phyloP scores from a whole-genome alignment of 2,888 invertebrate genomes.

The Scaptomyza polygonia region DNA sequence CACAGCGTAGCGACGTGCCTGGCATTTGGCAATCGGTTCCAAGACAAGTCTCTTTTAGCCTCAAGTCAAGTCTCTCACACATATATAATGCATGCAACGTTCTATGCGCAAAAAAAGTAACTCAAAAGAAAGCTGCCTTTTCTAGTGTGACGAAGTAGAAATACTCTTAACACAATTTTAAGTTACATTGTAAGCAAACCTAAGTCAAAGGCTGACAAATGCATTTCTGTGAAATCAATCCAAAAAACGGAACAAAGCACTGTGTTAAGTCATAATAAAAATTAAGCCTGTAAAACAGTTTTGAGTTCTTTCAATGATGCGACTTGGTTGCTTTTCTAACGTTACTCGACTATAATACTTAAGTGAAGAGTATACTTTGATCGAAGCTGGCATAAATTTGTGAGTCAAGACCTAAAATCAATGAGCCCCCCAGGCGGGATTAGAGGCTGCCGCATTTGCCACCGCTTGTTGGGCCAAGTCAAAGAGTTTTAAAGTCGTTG shows the following conservation, averaged over 20 bases:
- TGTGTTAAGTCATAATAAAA: background rate
- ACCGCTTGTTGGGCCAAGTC: slow-evolving; percentile 34
- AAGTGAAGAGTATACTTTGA: slow-evolving; percentile 31
- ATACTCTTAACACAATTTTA: slow-evolving; percentile 28
- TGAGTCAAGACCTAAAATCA: slow-evolving; percentile 45
- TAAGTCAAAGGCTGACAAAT: background rate
- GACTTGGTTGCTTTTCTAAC: background rate
- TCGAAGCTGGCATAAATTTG: slow-evolving; percentile 62
- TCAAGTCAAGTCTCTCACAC: slow-evolving; percentile 30
- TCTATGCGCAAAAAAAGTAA: slow-evolving; percentile 41
- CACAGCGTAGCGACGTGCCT: slow-evolving; percentile 61
- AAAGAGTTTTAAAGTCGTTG: slow-evolving; percentile 37
- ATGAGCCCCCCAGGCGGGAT: slow-evolving; percentile 61
- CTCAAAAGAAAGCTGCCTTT: slow-evolving; percentile 14
- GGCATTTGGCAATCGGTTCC: slow-evolving; percentile 61
- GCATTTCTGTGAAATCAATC: background rate
- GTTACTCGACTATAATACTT: slow-evolving; percentile 1
- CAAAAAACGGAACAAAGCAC: background rate
- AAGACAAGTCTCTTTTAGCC: slow-evolving; percentile 49
- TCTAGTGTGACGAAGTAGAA: background rate
- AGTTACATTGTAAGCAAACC: background rate
- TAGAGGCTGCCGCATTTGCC: slow-evolving; percentile 45
- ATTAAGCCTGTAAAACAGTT: background rate
- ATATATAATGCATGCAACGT: slow-evolving; percentile 70
- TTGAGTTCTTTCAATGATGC: background rate